Conservation (phyloP, 2,113 vertebrate genomes). For the Tiliqua scincoides region DNA sequence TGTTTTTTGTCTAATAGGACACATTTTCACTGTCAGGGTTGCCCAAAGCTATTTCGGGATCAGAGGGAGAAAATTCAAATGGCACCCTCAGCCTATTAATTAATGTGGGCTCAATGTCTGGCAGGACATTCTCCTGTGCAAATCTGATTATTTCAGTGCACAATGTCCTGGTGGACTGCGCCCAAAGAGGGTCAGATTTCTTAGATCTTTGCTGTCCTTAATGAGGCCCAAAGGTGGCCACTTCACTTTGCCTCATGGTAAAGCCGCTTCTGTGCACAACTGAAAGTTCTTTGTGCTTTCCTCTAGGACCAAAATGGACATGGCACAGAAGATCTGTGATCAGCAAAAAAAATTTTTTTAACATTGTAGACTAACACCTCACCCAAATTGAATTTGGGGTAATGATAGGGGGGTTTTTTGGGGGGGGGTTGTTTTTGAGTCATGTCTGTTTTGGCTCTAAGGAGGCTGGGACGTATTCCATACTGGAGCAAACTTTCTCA, state of each 20-base stretch:
- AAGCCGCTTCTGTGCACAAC: not conserved
- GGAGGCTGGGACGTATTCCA: not conserved
- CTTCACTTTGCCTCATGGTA: not conserved
- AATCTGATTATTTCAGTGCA: not conserved
- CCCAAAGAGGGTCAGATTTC: not conserved
- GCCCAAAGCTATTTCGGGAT: not conserved
- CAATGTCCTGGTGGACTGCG: not conserved
- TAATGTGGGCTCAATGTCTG: not conserved
- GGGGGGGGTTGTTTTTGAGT: not conserved
- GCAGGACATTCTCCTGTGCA: not conserved
- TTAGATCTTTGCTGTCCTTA: not conserved
- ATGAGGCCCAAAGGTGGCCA: not conserved
- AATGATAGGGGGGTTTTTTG: no score
- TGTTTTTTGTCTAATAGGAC: not conserved
- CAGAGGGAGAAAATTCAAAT: not conserved
- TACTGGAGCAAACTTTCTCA: not conserved
- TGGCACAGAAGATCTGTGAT: not conserved
- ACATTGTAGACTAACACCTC: no score
- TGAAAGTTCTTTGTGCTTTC: not conserved
- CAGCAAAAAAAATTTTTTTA: not conserved
- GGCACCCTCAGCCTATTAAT: not conserved
- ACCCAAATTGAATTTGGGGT: no score
- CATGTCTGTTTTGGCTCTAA: not conserved
- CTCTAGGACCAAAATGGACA: not conserved
- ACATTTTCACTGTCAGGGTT: not conserved